phyloP scores from a whole-genome alignment of 1,140 invertebrate species.

The Antheraea mylitta region DNA sequence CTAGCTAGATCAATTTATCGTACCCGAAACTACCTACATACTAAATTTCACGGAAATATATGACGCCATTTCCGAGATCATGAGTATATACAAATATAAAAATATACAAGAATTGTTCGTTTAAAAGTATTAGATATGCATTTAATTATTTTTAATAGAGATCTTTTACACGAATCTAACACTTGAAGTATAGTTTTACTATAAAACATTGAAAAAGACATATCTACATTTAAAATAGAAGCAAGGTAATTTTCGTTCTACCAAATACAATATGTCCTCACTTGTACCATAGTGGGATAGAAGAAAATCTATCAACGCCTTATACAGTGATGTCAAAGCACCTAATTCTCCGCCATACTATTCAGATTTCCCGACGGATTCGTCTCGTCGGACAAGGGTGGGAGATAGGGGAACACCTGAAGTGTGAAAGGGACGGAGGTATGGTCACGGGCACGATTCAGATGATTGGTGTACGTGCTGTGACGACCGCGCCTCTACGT shows the following conservation, averaged over 20 bases:
- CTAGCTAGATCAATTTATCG: too few relatives aligned
- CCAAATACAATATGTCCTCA: conserved; percentile 7
- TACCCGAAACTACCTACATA: too few relatives aligned
- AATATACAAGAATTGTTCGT: too few relatives aligned
- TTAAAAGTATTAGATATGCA: too few relatives aligned
- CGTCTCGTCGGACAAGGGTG: conserved; percentile 36
- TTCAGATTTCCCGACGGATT: conserved; percentile 73
- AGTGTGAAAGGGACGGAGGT: conserved; percentile 42
- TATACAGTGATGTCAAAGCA: conserved; percentile 71
- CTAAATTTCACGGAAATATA: too few relatives aligned
- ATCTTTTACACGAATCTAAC: too few relatives aligned
- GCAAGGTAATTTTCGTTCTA: not conserved
- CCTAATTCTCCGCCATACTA: conserved; percentile 63
- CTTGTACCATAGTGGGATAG: conserved; percentile 31
- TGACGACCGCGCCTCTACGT: conserved; percentile 70
- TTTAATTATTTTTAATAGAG: too few relatives aligned
- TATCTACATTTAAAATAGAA: not conserved
- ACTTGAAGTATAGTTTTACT: too few relatives aligned
- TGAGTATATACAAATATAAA: too few relatives aligned
- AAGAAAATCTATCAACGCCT: conserved; percentile 66
- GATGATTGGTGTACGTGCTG: conserved; percentile 75
- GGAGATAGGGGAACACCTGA: conserved; percentile 19
- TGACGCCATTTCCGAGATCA: too few relatives aligned
- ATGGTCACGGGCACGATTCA: conserved; percentile 67
- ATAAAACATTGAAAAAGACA: not conserved